Percentiles rank a stretch among this genome's conserved stretches.
Conservation (phyloP, 2,113 vertebrate species). For the Forbesichthys papilliferus region DNA sequence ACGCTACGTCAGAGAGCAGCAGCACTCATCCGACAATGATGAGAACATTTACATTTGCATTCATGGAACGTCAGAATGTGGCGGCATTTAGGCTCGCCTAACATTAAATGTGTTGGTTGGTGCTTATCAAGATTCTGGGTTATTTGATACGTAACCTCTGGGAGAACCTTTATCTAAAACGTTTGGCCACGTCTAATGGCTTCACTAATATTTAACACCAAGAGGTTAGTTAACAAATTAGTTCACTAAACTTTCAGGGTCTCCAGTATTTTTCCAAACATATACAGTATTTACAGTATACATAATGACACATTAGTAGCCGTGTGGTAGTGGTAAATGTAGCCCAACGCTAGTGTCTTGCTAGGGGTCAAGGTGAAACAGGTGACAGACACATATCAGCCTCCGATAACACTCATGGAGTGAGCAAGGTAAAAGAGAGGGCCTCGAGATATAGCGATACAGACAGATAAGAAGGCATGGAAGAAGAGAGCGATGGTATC, state of each 20-base stretch:
- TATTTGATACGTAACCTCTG: slow-evolving; percentile 22
- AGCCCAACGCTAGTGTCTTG: slow-evolving; percentile 6
- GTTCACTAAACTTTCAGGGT: too few species aligned
- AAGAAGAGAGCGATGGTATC: slow-evolving; percentile 65
- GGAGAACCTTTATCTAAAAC: slow-evolving; percentile 35
- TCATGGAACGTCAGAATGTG: slow-evolving; percentile 32
- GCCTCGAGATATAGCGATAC: slow-evolving; percentile 16
- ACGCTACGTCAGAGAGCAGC: slow-evolving; percentile 24
- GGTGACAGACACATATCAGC: slow-evolving; percentile 53
- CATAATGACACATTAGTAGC: neutral
- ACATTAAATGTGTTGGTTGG: neutral
- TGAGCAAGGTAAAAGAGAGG: slow-evolving; percentile 53
- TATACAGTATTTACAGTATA: neutral
- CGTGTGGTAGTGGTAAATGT: too few species aligned
- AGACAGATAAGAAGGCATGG: slow-evolving; percentile 65
- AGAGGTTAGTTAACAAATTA: too few species aligned
- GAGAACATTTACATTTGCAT: slow-evolving; percentile 46
- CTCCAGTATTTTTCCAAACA: too few species aligned
- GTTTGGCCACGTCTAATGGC: neutral
- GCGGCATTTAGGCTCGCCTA: too few species aligned
- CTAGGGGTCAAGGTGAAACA: slow-evolving; percentile 46
- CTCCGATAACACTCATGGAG: slow-evolving; percentile 45
- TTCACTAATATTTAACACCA: too few species aligned
- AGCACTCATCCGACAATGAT: slow-evolving; percentile 19
- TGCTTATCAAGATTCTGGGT: too few species aligned